Percentiles rank a stretch among this genome's conserved stretches.
Evolutionary conservation across 2,797 vertebrate genomes (phyloP).

Genomic region (Austrolebias charrua): DNA sequence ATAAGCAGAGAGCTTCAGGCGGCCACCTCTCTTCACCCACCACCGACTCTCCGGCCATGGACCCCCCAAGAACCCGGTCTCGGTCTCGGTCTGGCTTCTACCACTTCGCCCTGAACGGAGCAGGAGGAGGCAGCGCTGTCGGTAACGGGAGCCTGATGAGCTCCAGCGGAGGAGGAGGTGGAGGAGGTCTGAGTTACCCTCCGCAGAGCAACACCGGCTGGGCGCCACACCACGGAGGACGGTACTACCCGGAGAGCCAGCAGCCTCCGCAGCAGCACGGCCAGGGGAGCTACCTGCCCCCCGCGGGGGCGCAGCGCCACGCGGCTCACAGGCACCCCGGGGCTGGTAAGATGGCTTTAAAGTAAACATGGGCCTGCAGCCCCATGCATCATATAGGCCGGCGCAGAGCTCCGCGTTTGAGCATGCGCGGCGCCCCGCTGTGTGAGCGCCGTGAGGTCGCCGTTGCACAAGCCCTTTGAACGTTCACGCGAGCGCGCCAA

Average conservation of each 20-base stretch:
- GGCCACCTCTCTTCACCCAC: slow-evolving; percentile 54
- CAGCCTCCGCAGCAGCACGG: slow-evolving; percentile 65
- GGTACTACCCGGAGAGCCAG: slow-evolving; percentile 73
- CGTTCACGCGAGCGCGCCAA: too few species aligned
- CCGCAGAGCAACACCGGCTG: slow-evolving; percentile 76
- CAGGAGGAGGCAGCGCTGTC: slow-evolving; percentile 51
- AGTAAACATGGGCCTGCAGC: slow-evolving; percentile 48
- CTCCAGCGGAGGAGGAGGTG: slow-evolving; percentile 49
- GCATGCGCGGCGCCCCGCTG: too few species aligned
- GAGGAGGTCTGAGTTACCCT: slow-evolving; percentile 69
- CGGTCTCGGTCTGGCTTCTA: slow-evolving; percentile 81
- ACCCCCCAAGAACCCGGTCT: slow-evolving; percentile 83
- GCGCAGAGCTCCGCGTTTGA: too few species aligned
- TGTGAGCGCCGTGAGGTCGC: too few species aligned
- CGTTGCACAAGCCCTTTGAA: too few species aligned
- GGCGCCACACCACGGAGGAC: slow-evolving; percentile 72
- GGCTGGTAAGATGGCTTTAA: slow-evolving; percentile 74
- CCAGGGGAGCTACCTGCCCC: slow-evolving; percentile 74
- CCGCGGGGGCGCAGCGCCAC: slow-evolving; percentile 73
- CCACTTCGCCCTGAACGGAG: slow-evolving; percentile 76
- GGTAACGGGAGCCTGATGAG: slow-evolving; percentile 66
- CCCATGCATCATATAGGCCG: slow-evolving; percentile 51
- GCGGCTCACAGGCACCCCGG: slow-evolving; percentile 75
- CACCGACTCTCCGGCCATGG: slow-evolving; percentile 67
- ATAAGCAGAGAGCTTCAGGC: slow-evolving; percentile 58